Percentiles rank a stretch among this genome's conserved stretches.
These are phyloP conservation scores for Tragopan temminckii DNA, from an alignment of 2,797 vertebrate genomes.

Conservation along the genomic window DNA sequence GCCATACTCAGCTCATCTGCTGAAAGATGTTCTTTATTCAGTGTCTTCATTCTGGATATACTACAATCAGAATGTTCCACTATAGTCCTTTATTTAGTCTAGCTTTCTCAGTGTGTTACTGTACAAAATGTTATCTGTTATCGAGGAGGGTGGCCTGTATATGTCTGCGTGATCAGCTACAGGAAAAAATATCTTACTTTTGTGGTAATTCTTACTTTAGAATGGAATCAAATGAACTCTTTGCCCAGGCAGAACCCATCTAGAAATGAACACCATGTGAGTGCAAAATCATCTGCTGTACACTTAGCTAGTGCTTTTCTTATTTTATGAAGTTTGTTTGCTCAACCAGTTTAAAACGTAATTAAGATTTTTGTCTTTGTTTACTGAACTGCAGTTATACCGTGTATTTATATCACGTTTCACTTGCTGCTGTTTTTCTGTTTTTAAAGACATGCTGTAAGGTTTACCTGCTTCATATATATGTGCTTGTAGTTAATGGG, in stretches of 20 bases:
- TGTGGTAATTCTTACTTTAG: not conserved
- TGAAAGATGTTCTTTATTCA: not conserved
- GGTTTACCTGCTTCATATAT: not conserved
- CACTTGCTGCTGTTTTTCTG: not conserved
- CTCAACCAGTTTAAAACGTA: not conserved
- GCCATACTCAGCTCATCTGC: not conserved
- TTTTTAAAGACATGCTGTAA: not conserved
- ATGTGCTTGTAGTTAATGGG: not conserved
- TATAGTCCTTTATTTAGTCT: not conserved
- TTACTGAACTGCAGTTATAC: not conserved
- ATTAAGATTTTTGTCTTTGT: not conserved
- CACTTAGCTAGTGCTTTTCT: not conserved
- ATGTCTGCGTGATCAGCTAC: not conserved
- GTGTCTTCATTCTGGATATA: not conserved
- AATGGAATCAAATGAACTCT: not conserved
- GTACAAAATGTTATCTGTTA: not conserved
- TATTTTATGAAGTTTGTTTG: not conserved
- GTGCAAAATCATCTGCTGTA: not conserved
- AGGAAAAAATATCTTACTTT: not conserved
- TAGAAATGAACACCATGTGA: not conserved
- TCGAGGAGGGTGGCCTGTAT: fast-evolving
- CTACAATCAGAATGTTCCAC: not conserved
- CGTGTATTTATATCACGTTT: not conserved
- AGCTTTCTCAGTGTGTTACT: not conserved
- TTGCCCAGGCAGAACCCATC: not conserved